Evolutionary conservation across 1,140 invertebrate species (phyloP), one percentile per base, ranked within the genome.

Genomic region (Solenopsis fugax): DNA sequence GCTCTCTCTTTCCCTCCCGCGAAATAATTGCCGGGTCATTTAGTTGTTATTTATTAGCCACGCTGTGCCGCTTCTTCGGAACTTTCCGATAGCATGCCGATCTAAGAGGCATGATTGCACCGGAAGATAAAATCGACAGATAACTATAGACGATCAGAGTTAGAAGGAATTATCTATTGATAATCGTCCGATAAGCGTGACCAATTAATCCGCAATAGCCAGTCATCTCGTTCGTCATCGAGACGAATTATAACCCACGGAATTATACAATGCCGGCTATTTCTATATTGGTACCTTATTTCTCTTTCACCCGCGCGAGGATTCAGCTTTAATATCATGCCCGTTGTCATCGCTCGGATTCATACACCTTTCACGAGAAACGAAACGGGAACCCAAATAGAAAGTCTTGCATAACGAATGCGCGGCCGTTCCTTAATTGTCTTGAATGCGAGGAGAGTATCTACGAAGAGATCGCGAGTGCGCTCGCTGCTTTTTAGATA

Each of bases 361-460:
- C 29, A 16, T n/a, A n/a, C 16, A 29, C 69, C 69, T 84, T 84
- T 84, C 54, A 84, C 69, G 45, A 73, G 54, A 73, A 84, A 84
- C 54, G 18, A 75, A 73, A 84, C 41, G 18, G 3, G 2, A 41
- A 84, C 54, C 54, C 45, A 75, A 84, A 75, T 84, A 75, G 80
- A 84, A 84, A 84, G 80, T 84, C 69, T 75, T 84, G 56, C 80
- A 60, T 84, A 84, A 84, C 69, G 67, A 73, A 84, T 73, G n/a
- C 41, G 54, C 52, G 34, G 34, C 21, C 21, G 45, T 84, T 48
- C 24, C 41, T 73, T 73, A 84, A 62, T 75, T 84, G 41, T 75
- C 24, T 62, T 13, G 41, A 84, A 62, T 41, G 41, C 80, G 41
- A 48, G 4, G 24, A 54, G 24, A 37, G 2, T 73, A 50, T 60